A percentile compares a stretch with the other conserved stretches of the same genome.
Evolutionary conservation across 1,140 invertebrate species (phyloP).

Genomic region (Ceratosolen fusciceps): DNA sequence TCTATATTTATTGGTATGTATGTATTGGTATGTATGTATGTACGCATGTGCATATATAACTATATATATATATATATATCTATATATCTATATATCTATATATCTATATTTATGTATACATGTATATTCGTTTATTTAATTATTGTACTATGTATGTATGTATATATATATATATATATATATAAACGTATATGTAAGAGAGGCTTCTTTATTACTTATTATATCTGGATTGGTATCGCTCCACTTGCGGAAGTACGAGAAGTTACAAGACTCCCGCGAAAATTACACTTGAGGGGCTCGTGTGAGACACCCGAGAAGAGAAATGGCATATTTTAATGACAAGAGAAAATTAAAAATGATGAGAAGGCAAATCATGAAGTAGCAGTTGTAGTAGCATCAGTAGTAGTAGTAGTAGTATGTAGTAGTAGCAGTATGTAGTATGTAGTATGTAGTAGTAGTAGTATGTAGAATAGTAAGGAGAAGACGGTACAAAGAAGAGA

Average conservation of each 20-base stretch:
- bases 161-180: too few relatives aligned
- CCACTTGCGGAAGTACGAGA: not conserved
- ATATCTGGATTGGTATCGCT: conserved; percentile 14
- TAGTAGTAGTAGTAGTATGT: not conserved
- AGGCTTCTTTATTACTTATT: conserved; percentile 37
- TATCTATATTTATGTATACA: not conserved
- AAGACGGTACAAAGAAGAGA: too few relatives aligned
- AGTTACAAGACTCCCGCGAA: conserved; percentile 13
- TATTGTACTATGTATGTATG: conserved; percentile 43
- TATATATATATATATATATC: not conserved
- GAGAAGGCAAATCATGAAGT: conserved; percentile 9
- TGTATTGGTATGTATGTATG: not conserved
- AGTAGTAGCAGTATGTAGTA: too few relatives aligned
- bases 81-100: not conserved
- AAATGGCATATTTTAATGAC: conserved; percentile 44
- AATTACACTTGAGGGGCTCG: conserved; percentile 21
- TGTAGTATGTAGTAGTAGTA: too few relatives aligned
- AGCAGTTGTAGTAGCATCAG: conserved; percentile 3
- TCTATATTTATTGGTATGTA: too few relatives aligned
- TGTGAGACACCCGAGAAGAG: conserved; percentile 33
- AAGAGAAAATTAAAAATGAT: conserved; percentile 14
- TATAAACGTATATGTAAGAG: conserved; percentile 40
- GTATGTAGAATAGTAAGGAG: too few relatives aligned
- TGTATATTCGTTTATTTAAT: conserved; percentile 18
- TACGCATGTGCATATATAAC: not conserved